Percentiles rank a stretch among this genome's conserved stretches.
These are phyloP conservation scores for Rhyacophila brunnea DNA, from an alignment of 1,140 invertebrate species.

Conservation along the genomic window DNA sequence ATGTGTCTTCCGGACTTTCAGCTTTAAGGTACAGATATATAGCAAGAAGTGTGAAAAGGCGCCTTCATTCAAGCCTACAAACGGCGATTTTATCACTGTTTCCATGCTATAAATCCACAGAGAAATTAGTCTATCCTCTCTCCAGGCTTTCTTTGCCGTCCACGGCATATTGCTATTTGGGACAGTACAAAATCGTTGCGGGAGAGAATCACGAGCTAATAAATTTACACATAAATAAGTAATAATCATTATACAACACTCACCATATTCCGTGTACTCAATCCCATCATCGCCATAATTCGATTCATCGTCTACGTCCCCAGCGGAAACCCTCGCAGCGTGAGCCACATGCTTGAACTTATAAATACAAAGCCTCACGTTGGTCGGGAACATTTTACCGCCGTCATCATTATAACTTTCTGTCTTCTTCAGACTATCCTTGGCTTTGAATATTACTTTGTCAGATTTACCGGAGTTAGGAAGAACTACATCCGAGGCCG, in stretches of 20 bases:
- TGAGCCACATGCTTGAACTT: conserved; percentile 14
- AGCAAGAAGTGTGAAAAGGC: no score
- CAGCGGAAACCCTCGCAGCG: not conserved
- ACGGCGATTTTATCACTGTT: no score
- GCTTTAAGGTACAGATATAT: no score
- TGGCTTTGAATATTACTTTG: not conserved
- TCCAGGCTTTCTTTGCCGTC: no score
- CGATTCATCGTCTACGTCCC: not conserved
- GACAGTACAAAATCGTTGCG: no score
- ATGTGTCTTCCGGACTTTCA: no score
- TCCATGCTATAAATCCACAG: no score
- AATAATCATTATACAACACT: no score
- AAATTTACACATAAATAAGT: not conserved
- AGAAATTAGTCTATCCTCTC: no score
- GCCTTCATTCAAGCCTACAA: no score
- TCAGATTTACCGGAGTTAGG: not conserved
- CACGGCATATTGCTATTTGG: no score
- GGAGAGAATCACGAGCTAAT: not conserved
- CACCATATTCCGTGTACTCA: conserved; percentile 15
- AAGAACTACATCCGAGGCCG: no score
- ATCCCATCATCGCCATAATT: conserved; percentile 14
- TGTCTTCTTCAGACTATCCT: not conserved
- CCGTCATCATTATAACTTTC: not conserved
- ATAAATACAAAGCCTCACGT: conserved; percentile 3
- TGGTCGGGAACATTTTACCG: not conserved